Conservation (phyloP, 2,113 vertebrate species). For the Ailurus styani region DNA sequence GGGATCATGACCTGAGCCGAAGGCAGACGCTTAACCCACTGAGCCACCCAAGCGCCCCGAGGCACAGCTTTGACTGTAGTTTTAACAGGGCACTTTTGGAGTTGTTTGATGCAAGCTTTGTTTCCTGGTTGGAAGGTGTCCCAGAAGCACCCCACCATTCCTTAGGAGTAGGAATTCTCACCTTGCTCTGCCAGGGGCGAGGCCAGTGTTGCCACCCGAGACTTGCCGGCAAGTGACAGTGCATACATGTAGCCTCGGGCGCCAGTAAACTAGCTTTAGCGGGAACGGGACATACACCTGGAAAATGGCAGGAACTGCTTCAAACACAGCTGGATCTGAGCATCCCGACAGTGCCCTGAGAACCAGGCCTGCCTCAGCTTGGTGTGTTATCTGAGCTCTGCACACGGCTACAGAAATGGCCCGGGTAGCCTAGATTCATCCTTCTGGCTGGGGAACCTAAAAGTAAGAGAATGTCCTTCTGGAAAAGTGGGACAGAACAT, state of each 20-base stretch:
- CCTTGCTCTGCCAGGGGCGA: neutral
- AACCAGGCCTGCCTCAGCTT: neutral
- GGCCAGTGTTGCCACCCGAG: rapidly evolving
- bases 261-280: neutral
- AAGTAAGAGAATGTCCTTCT: neutral
- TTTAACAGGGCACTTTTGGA: neutral
- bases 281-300: neutral
- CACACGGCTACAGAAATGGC: neutral
- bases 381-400: neutral
- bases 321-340: neutral
- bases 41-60: neutral
- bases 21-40: no score
- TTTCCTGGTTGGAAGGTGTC: neutral
- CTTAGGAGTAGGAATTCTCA: neutral
- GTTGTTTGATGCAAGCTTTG: neutral
- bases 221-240: neutral
- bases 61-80: neutral
- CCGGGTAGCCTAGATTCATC: neutral
- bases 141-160: neutral
- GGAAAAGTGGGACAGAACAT: neutral
- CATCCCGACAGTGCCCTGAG: neutral
- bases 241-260: neutral
- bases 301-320: neutral
- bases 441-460: neutral
- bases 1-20: no score